A percentile compares a stretch with the other conserved stretches of the same genome.
These are phyloP conservation scores for Tyrophagus putrescentiae DNA, from an alignment of 1,140 invertebrate genomes.

Conservation along the genomic window DNA sequence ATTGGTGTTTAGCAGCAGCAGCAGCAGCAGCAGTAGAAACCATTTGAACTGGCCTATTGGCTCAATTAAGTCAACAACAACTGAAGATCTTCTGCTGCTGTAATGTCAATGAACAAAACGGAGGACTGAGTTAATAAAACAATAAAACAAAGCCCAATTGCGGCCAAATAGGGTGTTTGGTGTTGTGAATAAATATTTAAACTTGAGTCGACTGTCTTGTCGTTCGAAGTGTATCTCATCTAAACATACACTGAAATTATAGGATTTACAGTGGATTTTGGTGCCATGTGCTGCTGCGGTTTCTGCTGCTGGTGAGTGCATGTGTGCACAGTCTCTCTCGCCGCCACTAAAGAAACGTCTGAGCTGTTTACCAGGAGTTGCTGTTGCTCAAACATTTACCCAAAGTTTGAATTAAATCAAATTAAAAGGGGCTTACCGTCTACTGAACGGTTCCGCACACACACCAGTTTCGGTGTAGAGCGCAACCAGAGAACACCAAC, in stretches of 20 bases:
- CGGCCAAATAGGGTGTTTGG: neutral
- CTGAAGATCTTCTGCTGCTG: neutral
- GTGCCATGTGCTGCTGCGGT: neutral
- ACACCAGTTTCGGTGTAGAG: neutral
- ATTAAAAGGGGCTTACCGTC: slow-evolving; percentile 1
- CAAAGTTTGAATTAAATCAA: neutral
- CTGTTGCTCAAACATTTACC: slow-evolving; percentile 9
- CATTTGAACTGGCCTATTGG: too few species aligned
- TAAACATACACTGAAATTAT: neutral
- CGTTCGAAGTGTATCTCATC: neutral
- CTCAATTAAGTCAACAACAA: slow-evolving; percentile 14
- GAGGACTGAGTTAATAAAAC: neutral
- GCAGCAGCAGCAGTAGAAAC: too few species aligned
- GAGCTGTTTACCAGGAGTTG: slow-evolving; percentile 13
- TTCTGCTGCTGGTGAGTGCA: too few species aligned
- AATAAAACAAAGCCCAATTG: neutral
- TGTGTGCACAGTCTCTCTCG: neutral
- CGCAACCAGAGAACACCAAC: too few species aligned
- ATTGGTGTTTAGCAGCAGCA: slow-evolving; percentile 9
- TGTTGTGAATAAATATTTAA: slow-evolving; percentile 15
- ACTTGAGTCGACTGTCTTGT: neutral
- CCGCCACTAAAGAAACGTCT: too few species aligned
- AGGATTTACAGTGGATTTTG: slow-evolving; percentile 5
- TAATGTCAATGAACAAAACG: slow-evolving; percentile 9
- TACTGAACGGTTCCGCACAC: neutral